phyloP scores from a whole-genome alignment of 2,888 invertebrate genomes.

The Spatulosminthurus flaviceps region DNA sequence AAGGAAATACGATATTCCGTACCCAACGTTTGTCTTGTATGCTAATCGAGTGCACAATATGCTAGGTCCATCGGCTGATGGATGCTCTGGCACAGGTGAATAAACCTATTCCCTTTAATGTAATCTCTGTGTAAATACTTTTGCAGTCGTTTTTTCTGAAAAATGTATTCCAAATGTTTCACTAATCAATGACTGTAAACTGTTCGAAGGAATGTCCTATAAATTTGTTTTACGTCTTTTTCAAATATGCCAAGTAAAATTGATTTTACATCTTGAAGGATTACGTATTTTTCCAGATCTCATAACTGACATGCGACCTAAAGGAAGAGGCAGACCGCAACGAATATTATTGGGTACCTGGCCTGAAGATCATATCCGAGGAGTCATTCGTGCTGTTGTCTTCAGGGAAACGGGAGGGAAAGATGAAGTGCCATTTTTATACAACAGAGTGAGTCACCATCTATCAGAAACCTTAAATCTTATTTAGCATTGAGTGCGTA shows the following conservation, averaged over 20 bases:
- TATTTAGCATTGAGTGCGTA: too few species aligned
- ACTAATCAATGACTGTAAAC: too few species aligned
- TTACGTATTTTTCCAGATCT: conserved; percentile 59
- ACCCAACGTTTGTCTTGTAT: conserved; percentile 91
- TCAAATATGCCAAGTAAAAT: too few species aligned
- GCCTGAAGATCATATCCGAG: conserved; percentile 93
- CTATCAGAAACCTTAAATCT: too few species aligned
- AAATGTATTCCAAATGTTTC: too few species aligned
- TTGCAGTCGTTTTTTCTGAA: too few species aligned
- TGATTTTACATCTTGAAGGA: too few species aligned
- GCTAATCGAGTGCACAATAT: conserved; percentile 93
- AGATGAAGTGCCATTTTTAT: conserved; percentile 74
- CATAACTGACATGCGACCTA: conserved; percentile 83
- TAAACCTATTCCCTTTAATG: too few species aligned
- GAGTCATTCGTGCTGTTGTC: conserved; percentile 90
- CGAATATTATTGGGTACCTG: conserved; percentile 89
- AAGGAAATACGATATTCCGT: conserved; percentile 92
- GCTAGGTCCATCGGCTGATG: conserved; percentile 91
- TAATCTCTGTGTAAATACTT: too few species aligned
- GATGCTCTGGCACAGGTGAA: conserved; percentile 80
- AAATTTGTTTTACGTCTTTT: too few species aligned
- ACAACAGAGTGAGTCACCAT: conserved; percentile 68
- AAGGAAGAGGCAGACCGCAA: conserved; percentile 89
- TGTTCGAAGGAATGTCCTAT: too few species aligned
- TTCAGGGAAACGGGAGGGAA: conserved; percentile 88